A percentile compares a stretch with the other conserved stretches of the same genome.
These are phyloP conservation scores for Gallinago solitaria DNA, from an alignment of 2,797 vertebrate genomes.

Conservation along the genomic window DNA sequence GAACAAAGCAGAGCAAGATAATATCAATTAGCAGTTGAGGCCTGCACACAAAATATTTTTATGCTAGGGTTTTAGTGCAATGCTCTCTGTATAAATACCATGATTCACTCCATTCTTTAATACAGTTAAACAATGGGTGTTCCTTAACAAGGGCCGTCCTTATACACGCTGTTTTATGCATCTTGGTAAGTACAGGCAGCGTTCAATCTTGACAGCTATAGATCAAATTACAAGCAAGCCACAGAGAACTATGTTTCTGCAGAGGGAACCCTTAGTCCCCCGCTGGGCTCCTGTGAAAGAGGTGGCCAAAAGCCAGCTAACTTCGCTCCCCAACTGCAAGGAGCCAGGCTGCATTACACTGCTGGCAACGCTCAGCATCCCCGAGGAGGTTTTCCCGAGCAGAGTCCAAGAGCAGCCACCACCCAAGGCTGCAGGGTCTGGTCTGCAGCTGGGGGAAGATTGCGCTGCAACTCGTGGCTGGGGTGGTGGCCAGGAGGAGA, in stretches of 20 bases:
- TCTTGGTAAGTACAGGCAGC: background rate
- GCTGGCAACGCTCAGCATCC: slow-evolving; percentile 30
- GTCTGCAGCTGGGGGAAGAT: slow-evolving; percentile 29
- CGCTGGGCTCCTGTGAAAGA: slow-evolving; percentile 13
- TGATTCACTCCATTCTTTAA: background rate
- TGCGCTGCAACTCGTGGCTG: background rate
- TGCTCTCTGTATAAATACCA: background rate
- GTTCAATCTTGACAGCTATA: background rate
- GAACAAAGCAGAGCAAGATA: background rate
- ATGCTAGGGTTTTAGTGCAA: background rate
- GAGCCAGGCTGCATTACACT: background rate
- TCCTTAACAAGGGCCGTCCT: slow-evolving; percentile 7
- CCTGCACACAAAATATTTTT: background rate
- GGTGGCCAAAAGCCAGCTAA: slow-evolving; percentile 35
- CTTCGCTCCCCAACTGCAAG: slow-evolving; percentile 28
- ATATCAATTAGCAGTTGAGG: background rate
- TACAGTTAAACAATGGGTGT: background rate
- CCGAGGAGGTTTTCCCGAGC: background rate
- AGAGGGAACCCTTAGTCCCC: slow-evolving; percentile 2
- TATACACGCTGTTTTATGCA: background rate
- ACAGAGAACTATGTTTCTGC: slow-evolving; percentile 16
- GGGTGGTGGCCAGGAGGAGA: background rate
- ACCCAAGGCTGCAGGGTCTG: background rate
- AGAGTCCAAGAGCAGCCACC: background rate
- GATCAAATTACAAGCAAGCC: slow-evolving; percentile 36